Base-by-base conservation (phyloP, 1,140 invertebrate species). In the Neomicropteryx cornuta region DNA sequence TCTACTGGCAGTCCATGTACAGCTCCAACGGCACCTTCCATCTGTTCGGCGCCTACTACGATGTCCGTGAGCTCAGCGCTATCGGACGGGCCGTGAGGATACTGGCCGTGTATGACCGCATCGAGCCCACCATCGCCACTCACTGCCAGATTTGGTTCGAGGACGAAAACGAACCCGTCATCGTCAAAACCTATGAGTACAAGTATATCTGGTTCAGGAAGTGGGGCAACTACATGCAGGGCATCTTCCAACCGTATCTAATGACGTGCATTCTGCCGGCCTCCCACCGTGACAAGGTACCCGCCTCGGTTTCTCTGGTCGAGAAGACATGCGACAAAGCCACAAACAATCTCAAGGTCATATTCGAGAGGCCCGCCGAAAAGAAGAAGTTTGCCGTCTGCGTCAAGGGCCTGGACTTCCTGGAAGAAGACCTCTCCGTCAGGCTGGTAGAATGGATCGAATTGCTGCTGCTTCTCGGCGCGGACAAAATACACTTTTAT, bases 361-460 rank as follows among this genome's bases (percentile, higher is more conserved):
- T 89, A 43, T 85, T 89, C 58, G 77, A 88, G 48, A 75, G 76
- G 40, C 79, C 82, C 3, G 61, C 51, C 35, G 68, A 70, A 42
- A 81, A 86, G 48, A 79, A 85, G 50, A 78, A 81, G 1, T 93
- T 96, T 56, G 91, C 89, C 1, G 90, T 96, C 1, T 97, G 93
- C 55, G 91, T 96, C 13, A 97, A 96, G 68, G 93, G 73, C 0
- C 60, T 97, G 10, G 90, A 95, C 56, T 95, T 95, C 47, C 70
- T 91, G 0, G 82, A 92, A 55, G 86, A 93, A 50, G 92, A 96
- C 58, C 58, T 94, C 0, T 91, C 87, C 1, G 85, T 92, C 0
- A 67, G 87, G 10, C 63, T 96, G 4, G 77, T 95, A n/a, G 92
- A 97, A 60, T 97, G 93, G 93, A 83, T 97, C 41, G 90, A 95